These are phyloP conservation scores for Platysteira castanea DNA, from an alignment of 2,113 vertebrate species.

Conservation along the genomic window DNA sequence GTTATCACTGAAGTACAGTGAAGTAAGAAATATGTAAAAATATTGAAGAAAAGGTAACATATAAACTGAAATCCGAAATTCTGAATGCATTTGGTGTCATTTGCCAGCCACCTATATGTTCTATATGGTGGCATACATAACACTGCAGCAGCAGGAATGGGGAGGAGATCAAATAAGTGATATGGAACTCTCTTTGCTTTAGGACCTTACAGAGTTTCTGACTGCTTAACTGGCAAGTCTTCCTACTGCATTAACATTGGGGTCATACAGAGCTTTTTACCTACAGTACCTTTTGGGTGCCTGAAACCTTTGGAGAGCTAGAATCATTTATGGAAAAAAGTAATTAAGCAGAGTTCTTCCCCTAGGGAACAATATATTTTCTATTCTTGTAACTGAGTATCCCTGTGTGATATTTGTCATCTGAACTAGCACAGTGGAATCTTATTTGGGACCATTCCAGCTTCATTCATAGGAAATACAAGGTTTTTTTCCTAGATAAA, in stretches of 20 bases:
- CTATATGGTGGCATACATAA: neutral
- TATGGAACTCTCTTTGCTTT: neutral
- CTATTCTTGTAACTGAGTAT: neutral
- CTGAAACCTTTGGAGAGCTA: neutral
- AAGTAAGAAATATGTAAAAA: neutral
- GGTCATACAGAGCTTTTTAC: neutral
- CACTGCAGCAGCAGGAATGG: neutral
- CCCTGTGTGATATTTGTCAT: neutral
- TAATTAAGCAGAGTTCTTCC: neutral
- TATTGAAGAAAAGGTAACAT: neutral
- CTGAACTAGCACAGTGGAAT: neutral
- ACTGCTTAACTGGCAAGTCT: neutral
- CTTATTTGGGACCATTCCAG: neutral
- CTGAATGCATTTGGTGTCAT: neutral
- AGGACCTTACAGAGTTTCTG: neutral
- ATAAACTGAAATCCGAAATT: neutral
- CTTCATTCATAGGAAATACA: neutral
- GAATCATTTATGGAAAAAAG: neutral
- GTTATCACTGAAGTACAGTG: neutral
- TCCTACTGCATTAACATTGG: neutral
- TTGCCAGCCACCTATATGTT: neutral
- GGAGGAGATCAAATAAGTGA: neutral
- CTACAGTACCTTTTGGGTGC: neutral
- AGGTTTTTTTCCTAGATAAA: neutral
- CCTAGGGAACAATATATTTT: neutral